Percentiles rank a stretch among this genome's conserved stretches.
These are phyloP conservation scores for Drosophila nannoptera DNA, from an alignment of 1,140 invertebrate species.

Conservation along the genomic window DNA sequence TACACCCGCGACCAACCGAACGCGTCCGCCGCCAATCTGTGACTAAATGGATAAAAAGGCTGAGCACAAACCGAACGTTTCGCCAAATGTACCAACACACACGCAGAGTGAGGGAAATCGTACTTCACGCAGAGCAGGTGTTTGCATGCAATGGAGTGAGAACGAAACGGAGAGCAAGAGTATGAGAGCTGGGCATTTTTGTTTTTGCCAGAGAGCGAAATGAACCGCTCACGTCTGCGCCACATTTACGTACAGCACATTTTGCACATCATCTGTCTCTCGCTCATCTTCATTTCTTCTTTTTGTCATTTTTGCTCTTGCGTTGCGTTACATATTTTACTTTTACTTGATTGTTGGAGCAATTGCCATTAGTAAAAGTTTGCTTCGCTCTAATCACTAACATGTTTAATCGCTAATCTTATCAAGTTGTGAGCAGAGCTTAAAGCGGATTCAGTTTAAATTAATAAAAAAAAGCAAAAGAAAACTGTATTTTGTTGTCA, in stretches of 20 bases:
- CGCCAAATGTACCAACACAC: conserved; percentile 12
- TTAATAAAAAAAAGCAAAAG: conserved; percentile 1
- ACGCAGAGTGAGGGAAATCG: conserved; percentile 18
- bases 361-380: conserved; percentile 23
- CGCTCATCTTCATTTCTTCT: conserved; percentile 15
- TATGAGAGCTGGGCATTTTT: background rate
- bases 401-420: conserved; percentile 57
- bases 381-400: conserved; percentile 33
- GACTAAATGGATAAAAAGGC: conserved; percentile 39
- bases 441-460: conserved; percentile 14
- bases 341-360: conserved; percentile 16
- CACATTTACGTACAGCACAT: conserved; percentile 5
- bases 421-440: conserved; percentile 42
- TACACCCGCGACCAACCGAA: conserved; percentile 23
- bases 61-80: conserved; percentile 12
- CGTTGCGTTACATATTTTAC: conserved; percentile 7
- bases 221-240: conserved; percentile 41
- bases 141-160: background rate
- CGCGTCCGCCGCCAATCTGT: conserved; percentile 35
- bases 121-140: conserved; percentile 40
- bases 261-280: conserved; percentile 22
- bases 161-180: background rate
- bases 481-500: conserved; percentile 26
- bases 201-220: background rate
- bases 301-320: background rate